Evolutionary conservation across 2,113 vertebrate species (phyloP).

Genomic region (Salminus brasiliensis): DNA sequence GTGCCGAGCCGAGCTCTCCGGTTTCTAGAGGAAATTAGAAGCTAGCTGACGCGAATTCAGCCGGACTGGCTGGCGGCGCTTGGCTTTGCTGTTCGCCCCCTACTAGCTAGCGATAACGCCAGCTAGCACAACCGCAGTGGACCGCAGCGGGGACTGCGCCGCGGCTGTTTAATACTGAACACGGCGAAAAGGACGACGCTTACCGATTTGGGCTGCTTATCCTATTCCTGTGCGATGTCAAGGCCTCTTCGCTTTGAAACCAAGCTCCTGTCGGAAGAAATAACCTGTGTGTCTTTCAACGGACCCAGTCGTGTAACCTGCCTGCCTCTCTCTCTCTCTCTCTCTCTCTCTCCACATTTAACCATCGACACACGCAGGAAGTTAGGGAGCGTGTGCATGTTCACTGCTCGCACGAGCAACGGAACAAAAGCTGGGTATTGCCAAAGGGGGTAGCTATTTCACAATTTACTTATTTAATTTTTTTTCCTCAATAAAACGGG

Average conservation of each 20-base stretch:
- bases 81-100: not conserved
- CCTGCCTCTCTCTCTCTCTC: not conserved
- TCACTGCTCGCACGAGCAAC: not conserved
- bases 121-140: slow-evolving; percentile 12
- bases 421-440: not conserved
- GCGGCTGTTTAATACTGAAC: not conserved
- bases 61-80: not conserved
- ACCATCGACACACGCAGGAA: not conserved
- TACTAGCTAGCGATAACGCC: not conserved
- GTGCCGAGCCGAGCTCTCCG: no score
- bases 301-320: not conserved
- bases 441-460: not conserved
- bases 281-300: not conserved
- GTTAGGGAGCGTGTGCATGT: not conserved
- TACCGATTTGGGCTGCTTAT: not conserved
- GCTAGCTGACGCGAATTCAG: not conserved
- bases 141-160: not conserved
- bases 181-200: not conserved
- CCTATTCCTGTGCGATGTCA: not conserved
- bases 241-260: not conserved
- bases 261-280: not conserved
- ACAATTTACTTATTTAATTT: no score
- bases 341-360: not conserved
- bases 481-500: no score
- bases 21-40: no score